These are phyloP conservation scores for Nycticryphes semicollaris DNA, from an alignment of 2,113 vertebrate genomes.

Conservation along the genomic window DNA sequence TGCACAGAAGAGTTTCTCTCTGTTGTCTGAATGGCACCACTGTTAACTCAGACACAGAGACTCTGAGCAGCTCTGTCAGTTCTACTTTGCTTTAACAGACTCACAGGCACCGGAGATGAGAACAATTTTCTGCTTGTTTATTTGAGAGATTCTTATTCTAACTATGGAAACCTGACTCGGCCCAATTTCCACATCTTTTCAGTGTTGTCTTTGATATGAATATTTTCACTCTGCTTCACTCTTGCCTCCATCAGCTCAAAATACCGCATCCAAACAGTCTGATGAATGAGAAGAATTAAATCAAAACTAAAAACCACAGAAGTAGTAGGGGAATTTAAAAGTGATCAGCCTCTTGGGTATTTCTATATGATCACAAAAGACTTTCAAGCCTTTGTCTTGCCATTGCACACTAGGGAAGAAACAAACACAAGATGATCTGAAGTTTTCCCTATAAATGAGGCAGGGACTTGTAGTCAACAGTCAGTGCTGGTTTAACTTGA, in stretches of 20 bases:
- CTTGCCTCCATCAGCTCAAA: background rate
- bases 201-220: slow-evolving; percentile 35
- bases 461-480: background rate
- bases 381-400: background rate
- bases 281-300: slow-evolving; percentile 24
- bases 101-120: background rate
- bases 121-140: slow-evolving; percentile 56
- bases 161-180: slow-evolving; percentile 17
- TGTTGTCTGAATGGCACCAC: background rate
- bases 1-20: background rate
- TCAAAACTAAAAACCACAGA: slow-evolving; percentile 14
- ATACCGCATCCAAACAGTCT: slow-evolving; percentile 12
- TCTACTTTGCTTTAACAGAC: slow-evolving; percentile 47
- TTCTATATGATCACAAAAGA: background rate
- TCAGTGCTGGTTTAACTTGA: background rate
- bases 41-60: background rate
- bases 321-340: background rate
- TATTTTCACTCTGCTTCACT: background rate
- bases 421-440: background rate
- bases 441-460: background rate
- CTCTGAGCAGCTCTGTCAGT: background rate
- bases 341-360: background rate
- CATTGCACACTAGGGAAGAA: background rate
- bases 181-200: slow-evolving; percentile 55
- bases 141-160: slow-evolving; percentile 38